Conservation (phyloP, 2,797 vertebrate genomes). For the Presbytis comata region DNA sequence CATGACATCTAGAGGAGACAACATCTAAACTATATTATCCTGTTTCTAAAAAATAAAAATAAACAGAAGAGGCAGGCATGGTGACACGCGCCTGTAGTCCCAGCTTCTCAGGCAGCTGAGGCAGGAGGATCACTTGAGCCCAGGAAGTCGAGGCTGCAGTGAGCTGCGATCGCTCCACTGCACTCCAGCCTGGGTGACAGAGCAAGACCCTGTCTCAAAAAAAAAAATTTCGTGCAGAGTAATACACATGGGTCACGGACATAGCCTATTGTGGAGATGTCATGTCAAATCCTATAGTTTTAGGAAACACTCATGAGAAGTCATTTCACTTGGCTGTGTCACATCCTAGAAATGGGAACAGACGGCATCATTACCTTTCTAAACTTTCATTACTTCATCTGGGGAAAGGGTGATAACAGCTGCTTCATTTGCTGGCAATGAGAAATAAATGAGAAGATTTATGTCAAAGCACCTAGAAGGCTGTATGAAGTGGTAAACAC, state of each 20-base stretch:
- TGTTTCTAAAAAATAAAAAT: background rate
- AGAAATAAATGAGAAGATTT: background rate
- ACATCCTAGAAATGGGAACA: background rate
- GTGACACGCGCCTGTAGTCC: background rate
- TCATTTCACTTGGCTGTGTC: too few relatives aligned
- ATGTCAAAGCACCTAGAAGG: background rate
- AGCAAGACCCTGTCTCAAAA: background rate
- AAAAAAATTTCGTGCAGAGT: background rate
- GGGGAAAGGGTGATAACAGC: background rate
- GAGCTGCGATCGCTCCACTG: background rate
- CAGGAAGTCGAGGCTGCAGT: background rate
- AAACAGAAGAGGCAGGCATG: background rate
- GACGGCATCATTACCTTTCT: background rate
- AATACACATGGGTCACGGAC: background rate
- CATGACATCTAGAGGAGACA: too few relatives aligned
- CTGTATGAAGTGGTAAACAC: background rate
- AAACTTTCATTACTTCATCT: background rate
- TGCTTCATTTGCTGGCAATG: background rate
- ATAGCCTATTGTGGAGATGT: background rate
- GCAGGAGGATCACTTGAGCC: background rate
- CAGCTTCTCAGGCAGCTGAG: background rate
- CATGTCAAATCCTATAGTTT: background rate
- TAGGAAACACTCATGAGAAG: background rate
- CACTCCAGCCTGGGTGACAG: background rate
- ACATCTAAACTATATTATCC: too few relatives aligned